phyloP scores from a whole-genome alignment of 2,797 vertebrate genomes.

The Monodelphis domestica region DNA sequence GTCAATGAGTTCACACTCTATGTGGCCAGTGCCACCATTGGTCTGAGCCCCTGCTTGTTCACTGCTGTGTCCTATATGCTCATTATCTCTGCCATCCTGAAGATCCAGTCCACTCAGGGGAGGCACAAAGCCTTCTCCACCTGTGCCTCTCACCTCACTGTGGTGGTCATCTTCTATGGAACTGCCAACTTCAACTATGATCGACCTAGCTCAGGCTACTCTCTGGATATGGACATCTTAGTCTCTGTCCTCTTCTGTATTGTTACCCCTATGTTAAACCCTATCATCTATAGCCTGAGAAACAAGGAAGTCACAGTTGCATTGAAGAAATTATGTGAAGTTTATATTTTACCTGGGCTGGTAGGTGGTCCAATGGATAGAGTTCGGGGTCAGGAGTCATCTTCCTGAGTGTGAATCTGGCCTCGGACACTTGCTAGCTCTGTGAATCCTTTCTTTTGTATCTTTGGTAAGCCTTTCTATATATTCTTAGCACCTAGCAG shows the following conservation, averaged over 20 bases:
- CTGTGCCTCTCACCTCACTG: conserved; percentile 55
- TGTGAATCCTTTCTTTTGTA: background rate
- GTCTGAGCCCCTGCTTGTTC: conserved; percentile 61
- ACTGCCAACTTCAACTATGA: conserved; percentile 68
- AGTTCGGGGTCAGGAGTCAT: too few relatives aligned
- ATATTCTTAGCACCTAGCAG: background rate
- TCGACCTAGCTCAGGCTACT: conserved; percentile 19
- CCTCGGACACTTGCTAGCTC: background rate
- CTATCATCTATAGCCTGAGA: conserved; percentile 71
- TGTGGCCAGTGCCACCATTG: background rate
- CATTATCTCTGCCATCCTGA: conserved; percentile 57
- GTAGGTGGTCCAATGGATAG: too few relatives aligned
- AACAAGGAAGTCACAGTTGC: conserved; percentile 67
- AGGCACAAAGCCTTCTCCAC: conserved; percentile 51
- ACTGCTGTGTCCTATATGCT: conserved; percentile 55
- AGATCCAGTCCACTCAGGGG: conserved; percentile 42
- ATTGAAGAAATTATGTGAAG: conserved; percentile 40
- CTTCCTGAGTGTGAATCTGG: background rate
- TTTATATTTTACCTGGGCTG: background rate
- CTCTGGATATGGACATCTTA: conserved; percentile 43
- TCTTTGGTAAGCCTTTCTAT: background rate
- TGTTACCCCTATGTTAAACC: conserved; percentile 69
- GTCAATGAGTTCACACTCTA: conserved; percentile 64
- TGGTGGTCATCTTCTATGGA: conserved; percentile 54
- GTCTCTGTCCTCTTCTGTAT: conserved; percentile 66